Percentiles rank a stretch among this genome's conserved stretches.
phyloP scores from a whole-genome alignment of 2,113 vertebrate species.

The Pterocles orientalis region DNA sequence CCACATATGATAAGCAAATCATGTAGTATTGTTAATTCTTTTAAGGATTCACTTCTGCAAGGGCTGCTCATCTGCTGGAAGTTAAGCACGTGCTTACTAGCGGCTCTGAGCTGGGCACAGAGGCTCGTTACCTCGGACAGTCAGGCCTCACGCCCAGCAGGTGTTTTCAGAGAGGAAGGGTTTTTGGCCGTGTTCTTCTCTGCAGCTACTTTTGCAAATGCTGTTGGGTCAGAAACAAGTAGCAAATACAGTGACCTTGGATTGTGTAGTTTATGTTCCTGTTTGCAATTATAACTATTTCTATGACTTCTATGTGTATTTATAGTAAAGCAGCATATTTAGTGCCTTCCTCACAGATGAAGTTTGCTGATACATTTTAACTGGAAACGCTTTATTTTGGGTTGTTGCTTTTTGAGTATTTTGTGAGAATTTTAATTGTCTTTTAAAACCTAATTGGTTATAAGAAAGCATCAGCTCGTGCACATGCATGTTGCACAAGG shows the following conservation, averaged over 20 bases:
- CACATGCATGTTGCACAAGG: not conserved
- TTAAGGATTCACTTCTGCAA: not conserved
- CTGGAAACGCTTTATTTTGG: constrained; percentile 13
- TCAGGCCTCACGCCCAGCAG: fast-evolving
- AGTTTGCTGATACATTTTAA: constrained; percentile 14
- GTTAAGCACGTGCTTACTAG: not conserved
- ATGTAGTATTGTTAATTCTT: constrained; percentile 32
- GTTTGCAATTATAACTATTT: constrained; percentile 30
- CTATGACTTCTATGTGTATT: constrained; percentile 35
- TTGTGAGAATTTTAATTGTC: not conserved
- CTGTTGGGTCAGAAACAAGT: not conserved
- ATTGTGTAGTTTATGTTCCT: not conserved
- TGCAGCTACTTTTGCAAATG: not conserved
- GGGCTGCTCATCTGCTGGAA: not conserved
- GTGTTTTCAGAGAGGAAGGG: not conserved
- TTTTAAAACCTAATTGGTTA: not conserved
- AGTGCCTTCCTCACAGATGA: constrained; percentile 49
- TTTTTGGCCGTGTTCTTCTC: not conserved
- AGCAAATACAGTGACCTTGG: not conserved
- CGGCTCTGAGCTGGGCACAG: not conserved
- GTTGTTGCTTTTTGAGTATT: not conserved
- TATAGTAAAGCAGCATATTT: constrained; percentile 45
- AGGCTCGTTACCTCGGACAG: not conserved
- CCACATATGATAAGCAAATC: constrained; percentile 22
- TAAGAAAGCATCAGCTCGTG: not conserved